A percentile compares a stretch with the other conserved stretches of the same genome.
phyloP scores from a whole-genome alignment of 1,140 invertebrate genomes.

The Drosophila simulans region DNA sequence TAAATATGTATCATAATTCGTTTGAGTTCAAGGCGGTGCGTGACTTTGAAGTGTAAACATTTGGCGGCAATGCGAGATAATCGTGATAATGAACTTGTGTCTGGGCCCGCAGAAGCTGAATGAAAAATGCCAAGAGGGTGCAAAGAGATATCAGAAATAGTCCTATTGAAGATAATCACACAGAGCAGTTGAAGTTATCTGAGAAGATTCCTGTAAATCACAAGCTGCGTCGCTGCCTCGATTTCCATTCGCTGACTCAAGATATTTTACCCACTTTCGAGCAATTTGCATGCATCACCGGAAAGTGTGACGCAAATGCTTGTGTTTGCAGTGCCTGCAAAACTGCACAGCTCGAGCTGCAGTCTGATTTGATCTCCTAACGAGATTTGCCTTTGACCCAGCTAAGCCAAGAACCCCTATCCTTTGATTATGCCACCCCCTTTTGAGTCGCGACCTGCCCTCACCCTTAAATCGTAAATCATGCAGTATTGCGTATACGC shows the following conservation, averaged over 20 bases:
- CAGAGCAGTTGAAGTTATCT: neutral
- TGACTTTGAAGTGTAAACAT: conserved; percentile 52
- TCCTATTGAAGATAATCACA: conserved; percentile 17
- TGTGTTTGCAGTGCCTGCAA: conserved; percentile 30
- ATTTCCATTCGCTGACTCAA: conserved; percentile 44
- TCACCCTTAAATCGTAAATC: conserved; percentile 34
- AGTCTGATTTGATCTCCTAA: conserved; percentile 32
- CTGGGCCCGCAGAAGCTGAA: conserved; percentile 17
- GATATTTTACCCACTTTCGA: conserved; percentile 4
- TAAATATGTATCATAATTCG: conserved; percentile 49
- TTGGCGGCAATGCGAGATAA: conserved; percentile 33
- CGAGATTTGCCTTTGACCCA: conserved; percentile 31
- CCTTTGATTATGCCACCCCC: conserved; percentile 3
- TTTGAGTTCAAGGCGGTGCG: conserved; percentile 53
- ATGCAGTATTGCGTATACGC: conserved; percentile 70
- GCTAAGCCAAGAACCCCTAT: conserved; percentile 8
- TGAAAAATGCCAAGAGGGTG: conserved; percentile 10
- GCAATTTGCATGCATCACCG: conserved; percentile 57
- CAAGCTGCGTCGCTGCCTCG: conserved; percentile 7
- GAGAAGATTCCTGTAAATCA: conserved; percentile 1
- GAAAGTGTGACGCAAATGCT: conserved; percentile 66
- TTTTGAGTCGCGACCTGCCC: conserved; percentile 30
- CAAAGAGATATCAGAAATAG: neutral
- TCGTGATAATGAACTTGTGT: conserved; percentile 39
- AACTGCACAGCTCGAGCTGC: conserved; percentile 33